These are phyloP conservation scores for Pomacea canaliculata DNA, from an alignment of 2,888 invertebrate genomes.

Conservation along the genomic window DNA sequence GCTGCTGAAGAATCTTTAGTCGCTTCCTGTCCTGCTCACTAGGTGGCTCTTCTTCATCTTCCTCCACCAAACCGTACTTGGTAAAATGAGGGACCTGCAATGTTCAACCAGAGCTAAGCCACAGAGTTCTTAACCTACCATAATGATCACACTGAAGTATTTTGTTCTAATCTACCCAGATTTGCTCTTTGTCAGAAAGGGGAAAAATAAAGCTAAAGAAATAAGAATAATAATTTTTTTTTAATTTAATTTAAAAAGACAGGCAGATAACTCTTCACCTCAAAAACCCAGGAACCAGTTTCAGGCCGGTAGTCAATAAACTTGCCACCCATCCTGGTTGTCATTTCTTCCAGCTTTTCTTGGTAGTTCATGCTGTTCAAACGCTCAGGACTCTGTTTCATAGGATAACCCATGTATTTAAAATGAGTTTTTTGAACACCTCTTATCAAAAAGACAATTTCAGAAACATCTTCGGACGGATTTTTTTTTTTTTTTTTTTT, in stretches of 20 bases:
- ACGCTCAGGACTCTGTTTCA: conserved; percentile 75
- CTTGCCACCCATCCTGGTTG: conserved; percentile 87
- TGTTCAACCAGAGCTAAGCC: not conserved
- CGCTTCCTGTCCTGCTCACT: conserved; percentile 55
- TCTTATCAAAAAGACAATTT: too few relatives aligned
- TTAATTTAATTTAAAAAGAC: too few relatives aligned
- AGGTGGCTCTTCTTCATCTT: conserved; percentile 82
- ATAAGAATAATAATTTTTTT: too few relatives aligned
- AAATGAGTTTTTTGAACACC: too few relatives aligned
- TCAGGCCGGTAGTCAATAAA: conserved; percentile 95
- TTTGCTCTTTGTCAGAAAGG: too few relatives aligned
- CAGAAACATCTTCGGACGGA: too few relatives aligned
- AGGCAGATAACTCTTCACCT: conserved; percentile 72
- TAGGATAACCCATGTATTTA: too few relatives aligned
- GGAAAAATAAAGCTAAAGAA: too few relatives aligned
- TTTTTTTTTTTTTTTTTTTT: too few relatives aligned
- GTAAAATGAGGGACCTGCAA: conserved; percentile 90
- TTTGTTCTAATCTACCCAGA: too few relatives aligned
- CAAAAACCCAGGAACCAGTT: conserved; percentile 97
- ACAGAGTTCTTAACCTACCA: not conserved
- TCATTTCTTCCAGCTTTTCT: conserved; percentile 84
- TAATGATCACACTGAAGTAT: not conserved
- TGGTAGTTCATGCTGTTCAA: conserved; percentile 87
- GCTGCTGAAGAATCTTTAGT: conserved; percentile 47
- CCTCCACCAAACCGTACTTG: conserved; percentile 93